Evolutionary conservation across 92 coral and sea anemone species (phyloP).

Genomic region (Palythoa heliodiscus): DNA sequence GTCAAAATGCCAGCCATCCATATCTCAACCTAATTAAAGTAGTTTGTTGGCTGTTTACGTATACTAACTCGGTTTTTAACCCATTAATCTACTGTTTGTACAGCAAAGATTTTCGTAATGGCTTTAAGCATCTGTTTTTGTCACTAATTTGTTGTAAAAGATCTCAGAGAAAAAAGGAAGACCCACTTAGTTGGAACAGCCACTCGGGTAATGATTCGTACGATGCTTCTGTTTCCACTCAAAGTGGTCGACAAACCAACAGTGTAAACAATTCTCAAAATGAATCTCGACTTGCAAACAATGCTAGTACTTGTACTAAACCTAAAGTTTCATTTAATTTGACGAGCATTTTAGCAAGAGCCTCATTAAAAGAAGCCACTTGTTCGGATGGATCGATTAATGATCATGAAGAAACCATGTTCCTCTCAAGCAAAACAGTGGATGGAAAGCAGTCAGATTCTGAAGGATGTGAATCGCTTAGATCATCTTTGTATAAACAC

Average conservation of each 20-base stretch:
- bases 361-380: background rate
- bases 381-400: background rate
- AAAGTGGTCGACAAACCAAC: background rate
- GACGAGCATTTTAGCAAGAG: background rate
- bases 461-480: background rate
- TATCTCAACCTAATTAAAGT: conserved; percentile 52
- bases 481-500: background rate
- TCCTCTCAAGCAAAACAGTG: background rate
- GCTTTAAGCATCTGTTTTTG: conserved; percentile 20
- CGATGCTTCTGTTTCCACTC: background rate
- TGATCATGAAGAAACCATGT: background rate
- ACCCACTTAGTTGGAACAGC: background rate
- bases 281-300: background rate
- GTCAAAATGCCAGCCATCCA: conserved; percentile 47
- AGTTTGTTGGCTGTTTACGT: conserved; percentile 66
- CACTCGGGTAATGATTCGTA: background rate
- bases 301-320: background rate
- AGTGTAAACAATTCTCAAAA: background rate
- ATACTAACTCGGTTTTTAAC: conserved; percentile 63
- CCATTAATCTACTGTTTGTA: conserved; percentile 62
- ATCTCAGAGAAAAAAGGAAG: background rate
- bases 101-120: conserved; percentile 55
- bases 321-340: conserved; percentile 14
- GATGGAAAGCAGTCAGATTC: background rate
- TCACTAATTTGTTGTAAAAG: conserved; percentile 14